A percentile compares a stretch with the other conserved stretches of the same genome.
These are phyloP conservation scores for Formica exsecta DNA, from an alignment of 1,140 invertebrate genomes.

Conservation along the genomic window DNA sequence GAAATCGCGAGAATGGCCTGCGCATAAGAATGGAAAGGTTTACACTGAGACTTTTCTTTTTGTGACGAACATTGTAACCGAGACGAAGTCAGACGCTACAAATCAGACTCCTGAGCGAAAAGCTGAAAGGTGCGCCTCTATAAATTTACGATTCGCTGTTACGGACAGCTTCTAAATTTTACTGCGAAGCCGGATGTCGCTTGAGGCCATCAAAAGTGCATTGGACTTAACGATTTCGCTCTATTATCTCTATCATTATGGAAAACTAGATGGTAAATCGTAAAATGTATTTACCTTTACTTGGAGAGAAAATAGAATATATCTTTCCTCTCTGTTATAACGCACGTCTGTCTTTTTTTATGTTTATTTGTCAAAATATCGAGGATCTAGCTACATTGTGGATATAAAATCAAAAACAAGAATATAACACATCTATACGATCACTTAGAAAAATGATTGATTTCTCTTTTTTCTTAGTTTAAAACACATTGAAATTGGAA, in stretches of 20 bases:
- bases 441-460: background rate
- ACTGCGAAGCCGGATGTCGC: constrained; percentile 4
- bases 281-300: background rate
- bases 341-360: background rate
- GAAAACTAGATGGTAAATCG: constrained; percentile 10
- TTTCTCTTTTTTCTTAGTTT: constrained; percentile 4
- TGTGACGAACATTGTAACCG: background rate
- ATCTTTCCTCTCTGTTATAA: background rate
- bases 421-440: background rate
- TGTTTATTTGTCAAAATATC: constrained; percentile 10
- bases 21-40: constrained; percentile 31
- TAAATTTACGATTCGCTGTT: constrained; percentile 49
- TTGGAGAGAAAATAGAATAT: constrained; percentile 13
- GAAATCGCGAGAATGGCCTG: constrained; percentile 34
- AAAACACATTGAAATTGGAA: background rate
- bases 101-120: constrained; percentile 36
- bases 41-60: constrained; percentile 8
- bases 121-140: constrained; percentile 31
- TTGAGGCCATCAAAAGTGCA: constrained; percentile 8
- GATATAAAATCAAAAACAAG: background rate
- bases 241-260: constrained; percentile 28
- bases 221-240: constrained; percentile 49
- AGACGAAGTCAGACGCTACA: constrained; percentile 32
- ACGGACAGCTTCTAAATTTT: constrained; percentile 35
- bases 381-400: background rate